Evolutionary conservation across 2,113 vertebrate species (phyloP).

Genomic region (Strigops habroptila): DNA sequence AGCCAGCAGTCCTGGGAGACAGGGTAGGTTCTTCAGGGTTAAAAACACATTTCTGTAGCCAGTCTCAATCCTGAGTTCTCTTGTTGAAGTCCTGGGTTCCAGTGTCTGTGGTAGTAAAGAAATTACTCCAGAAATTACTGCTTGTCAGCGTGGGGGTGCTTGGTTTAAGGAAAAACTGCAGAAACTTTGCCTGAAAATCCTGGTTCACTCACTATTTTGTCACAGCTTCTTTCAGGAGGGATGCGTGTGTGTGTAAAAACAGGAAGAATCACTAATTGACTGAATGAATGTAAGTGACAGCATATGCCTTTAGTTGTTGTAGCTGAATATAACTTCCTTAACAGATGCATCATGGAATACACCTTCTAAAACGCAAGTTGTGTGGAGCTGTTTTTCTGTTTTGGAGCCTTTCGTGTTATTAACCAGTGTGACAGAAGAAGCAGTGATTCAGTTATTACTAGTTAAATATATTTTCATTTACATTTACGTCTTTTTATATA

Average conservation of each 20-base stretch:
- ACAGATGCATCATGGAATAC: neutral
- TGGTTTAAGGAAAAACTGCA: neutral
- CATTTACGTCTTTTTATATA: neutral
- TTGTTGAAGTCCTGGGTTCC: neutral
- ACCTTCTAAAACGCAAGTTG: neutral
- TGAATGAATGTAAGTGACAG: neutral
- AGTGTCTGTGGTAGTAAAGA: neutral
- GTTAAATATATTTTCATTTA: constrained; percentile 11
- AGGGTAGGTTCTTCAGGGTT: neutral
- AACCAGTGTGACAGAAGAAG: neutral
- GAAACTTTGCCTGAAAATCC: neutral
- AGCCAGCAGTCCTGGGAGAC: neutral
- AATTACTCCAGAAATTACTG: neutral
- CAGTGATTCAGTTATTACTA: neutral
- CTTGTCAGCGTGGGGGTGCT: rapidly evolving
- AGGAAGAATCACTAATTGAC: neutral
- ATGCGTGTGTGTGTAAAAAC: rapidly evolving
- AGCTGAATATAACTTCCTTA: neutral
- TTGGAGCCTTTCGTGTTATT: neutral
- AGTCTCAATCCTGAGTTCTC: neutral
- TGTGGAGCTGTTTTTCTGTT: neutral
- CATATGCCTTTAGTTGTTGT: neutral
- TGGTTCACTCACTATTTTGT: neutral
- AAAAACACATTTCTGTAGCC: neutral
- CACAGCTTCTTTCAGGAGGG: neutral